A percentile compares a stretch with the other conserved stretches of the same genome.
phyloP scores from a whole-genome alignment of 53 echinoderm and acorn worm genomes.

The Holothuria scabra region DNA sequence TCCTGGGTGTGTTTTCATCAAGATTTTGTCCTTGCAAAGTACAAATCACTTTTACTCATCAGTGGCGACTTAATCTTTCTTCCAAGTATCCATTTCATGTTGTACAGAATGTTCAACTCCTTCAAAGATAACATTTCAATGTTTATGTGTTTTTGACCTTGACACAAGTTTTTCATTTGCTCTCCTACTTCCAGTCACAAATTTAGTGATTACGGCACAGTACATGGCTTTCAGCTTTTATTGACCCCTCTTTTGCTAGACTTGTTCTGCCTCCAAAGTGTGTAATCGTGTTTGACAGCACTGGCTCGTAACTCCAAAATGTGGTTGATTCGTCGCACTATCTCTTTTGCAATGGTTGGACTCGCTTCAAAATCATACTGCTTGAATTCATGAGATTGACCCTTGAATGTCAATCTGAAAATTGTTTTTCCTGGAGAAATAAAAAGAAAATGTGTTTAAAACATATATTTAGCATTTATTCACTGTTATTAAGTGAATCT shows the following conservation, averaged over 20 bases:
- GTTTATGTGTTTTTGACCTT: too few species aligned
- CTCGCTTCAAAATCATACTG: slow-evolving; percentile 93
- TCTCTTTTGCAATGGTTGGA: slow-evolving; percentile 72
- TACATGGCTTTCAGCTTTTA: background rate
- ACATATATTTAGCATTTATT: background rate
- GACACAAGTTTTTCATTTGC: too few species aligned
- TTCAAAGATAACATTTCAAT: too few species aligned
- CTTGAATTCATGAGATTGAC: slow-evolving; percentile 90
- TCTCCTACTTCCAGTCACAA: too few species aligned
- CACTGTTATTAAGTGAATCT: too few species aligned
- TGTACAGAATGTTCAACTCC: too few species aligned
- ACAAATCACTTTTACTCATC: too few species aligned
- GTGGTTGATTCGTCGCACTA: slow-evolving; percentile 90
- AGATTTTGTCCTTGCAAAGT: too few species aligned
- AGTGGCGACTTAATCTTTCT: too few species aligned
- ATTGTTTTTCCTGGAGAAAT: slow-evolving; percentile 73
- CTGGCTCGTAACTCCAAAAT: slow-evolving; percentile 90
- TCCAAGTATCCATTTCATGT: too few species aligned
- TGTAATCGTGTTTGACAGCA: slow-evolving; percentile 89
- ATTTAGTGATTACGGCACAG: too few species aligned
- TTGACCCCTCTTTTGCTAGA: slow-evolving; percentile 72
- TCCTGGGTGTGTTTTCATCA: too few species aligned
- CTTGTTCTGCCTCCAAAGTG: slow-evolving; percentile 74
- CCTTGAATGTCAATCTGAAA: slow-evolving; percentile 91
- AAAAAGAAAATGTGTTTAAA: background rate